Percentiles rank a stretch among this genome's conserved stretches.
Conservation (phyloP, 2,113 vertebrate genomes). For the Lagopus leucura region DNA sequence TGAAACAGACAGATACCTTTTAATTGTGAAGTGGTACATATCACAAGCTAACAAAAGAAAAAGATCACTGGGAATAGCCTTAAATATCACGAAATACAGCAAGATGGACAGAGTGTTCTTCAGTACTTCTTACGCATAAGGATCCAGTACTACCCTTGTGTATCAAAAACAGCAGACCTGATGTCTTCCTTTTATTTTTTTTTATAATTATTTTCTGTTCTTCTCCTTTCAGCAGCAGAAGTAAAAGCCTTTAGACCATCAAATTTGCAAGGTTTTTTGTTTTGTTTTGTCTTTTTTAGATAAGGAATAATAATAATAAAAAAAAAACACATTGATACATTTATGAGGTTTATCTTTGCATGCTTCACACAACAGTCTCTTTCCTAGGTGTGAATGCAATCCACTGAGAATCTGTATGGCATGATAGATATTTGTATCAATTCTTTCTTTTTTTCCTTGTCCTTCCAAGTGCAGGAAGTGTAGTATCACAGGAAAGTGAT, state of each 20-base stretch:
- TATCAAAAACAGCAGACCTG: not conserved
- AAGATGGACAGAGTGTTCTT: not conserved
- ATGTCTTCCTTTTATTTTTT: not conserved
- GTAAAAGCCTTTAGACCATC: not conserved
- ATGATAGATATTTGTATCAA: not conserved
- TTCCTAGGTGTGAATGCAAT: not conserved
- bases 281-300: too few species aligned
- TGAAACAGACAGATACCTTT: not conserved
- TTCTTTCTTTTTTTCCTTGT: not conserved
- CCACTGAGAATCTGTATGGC: not conserved
- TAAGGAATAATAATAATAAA: not conserved
- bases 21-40: not conserved
- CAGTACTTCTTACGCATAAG: not conserved
- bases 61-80: not conserved
- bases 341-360: not conserved
- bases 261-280: not conserved
- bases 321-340: rapidly evolving
- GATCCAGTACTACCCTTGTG: not conserved
- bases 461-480: not conserved
- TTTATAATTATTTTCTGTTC: not conserved
- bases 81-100: not conserved
- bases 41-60: not conserved
- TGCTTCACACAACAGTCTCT: not conserved
- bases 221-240: not conserved
- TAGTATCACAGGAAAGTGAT: too few species aligned